These are phyloP conservation scores for Tetramorium parvispinum DNA, from an alignment of 1,140 invertebrate species.

Conservation along the genomic window DNA sequence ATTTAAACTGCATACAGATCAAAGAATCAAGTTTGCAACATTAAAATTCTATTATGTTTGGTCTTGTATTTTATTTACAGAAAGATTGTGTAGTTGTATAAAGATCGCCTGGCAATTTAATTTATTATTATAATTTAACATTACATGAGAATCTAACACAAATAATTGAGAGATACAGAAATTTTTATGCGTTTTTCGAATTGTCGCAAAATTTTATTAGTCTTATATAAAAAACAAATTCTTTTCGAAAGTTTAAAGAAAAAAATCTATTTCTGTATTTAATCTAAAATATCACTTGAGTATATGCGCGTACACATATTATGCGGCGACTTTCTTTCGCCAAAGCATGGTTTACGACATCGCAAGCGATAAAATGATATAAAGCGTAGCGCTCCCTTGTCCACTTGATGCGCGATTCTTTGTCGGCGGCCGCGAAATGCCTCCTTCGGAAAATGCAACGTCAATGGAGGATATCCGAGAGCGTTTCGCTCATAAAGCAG, in stretches of 20 bases:
- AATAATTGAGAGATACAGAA: background rate
- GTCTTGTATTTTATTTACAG: background rate
- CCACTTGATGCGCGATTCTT: conserved; percentile 58
- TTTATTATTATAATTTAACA: background rate
- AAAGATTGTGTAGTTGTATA: background rate
- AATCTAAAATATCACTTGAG: conserved; percentile 22
- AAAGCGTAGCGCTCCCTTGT: conserved; percentile 40
- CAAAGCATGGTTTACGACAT: conserved; percentile 38
- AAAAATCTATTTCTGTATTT: background rate
- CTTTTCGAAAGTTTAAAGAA: background rate
- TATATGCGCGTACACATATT: background rate
- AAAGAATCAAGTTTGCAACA: background rate
- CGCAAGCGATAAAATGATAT: conserved; percentile 58
- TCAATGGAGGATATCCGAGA: conserved; percentile 60
- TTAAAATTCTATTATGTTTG: background rate
- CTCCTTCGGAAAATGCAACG: conserved; percentile 55
- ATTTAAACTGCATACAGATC: conserved; percentile 1
- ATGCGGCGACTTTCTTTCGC: background rate
- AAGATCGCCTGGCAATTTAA: background rate
- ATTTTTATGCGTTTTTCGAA: background rate
- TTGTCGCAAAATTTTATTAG: background rate
- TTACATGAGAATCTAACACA: background rate
- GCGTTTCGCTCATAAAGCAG: conserved; percentile 55
- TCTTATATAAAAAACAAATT: background rate
- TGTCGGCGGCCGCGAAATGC: conserved; percentile 44